phyloP scores from a whole-genome alignment of 2,888 invertebrate genomes.

The Agriopis leucophaearia region DNA sequence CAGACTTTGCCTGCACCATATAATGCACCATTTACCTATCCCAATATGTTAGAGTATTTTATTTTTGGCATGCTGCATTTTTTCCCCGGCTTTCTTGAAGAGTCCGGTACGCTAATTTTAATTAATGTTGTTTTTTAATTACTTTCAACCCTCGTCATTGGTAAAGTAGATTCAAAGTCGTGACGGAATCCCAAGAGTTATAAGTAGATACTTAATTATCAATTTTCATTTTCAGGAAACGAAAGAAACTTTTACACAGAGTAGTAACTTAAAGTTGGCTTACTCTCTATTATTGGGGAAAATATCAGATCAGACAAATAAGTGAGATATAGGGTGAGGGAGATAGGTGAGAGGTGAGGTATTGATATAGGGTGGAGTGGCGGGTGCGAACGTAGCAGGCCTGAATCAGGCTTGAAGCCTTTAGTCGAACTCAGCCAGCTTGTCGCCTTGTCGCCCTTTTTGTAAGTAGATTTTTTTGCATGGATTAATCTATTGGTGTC shows the following conservation, averaged over 20 bases:
- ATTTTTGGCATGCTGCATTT: not conserved
- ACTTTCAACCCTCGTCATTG: slow-evolving; percentile 10
- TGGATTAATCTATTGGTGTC: no score
- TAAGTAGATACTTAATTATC: slow-evolving; percentile 6
- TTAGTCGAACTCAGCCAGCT: no score
- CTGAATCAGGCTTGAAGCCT: no score
- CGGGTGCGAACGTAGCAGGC: no score
- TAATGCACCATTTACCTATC: not conserved
- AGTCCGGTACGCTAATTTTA: slow-evolving; percentile 2
- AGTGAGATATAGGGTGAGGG: no score
- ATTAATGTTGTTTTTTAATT: slow-evolving; percentile 12
- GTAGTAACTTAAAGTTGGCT: not conserved
- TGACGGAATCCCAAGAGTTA: slow-evolving; percentile 3
- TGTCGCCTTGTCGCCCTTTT: no score
- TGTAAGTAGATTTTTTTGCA: no score
- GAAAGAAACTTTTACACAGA: not conserved
- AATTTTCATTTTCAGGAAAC: not conserved
- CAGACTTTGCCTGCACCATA: no score
- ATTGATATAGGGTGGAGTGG: no score
- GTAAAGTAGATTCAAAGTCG: slow-evolving; percentile 8
- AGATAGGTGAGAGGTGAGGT: no score
- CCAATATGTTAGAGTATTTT: not conserved
- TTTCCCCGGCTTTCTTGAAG: not conserved
- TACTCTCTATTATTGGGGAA: no score
- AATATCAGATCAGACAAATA: no score